Percentiles rank a stretch among this genome's conserved stretches.
These are phyloP conservation scores for Sylvicola cinctus DNA, from an alignment of 2,888 invertebrate species.

Conservation along the genomic window DNA sequence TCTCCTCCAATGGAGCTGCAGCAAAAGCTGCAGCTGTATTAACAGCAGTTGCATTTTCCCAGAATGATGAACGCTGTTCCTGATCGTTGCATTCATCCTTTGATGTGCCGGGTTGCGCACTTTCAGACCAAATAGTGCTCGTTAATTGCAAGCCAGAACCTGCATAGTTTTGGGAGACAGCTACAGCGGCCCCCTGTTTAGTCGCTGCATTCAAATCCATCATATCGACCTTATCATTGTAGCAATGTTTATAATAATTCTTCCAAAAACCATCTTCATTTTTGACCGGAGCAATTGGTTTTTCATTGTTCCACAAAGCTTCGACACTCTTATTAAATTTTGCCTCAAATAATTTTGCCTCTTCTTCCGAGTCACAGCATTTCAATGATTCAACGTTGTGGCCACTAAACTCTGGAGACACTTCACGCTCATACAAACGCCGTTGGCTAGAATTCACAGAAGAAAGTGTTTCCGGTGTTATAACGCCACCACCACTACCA, in stretches of 20 bases:
- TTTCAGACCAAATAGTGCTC: slow-evolving; percentile 32
- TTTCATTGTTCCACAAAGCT: slow-evolving; percentile 38
- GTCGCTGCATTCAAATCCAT: slow-evolving; percentile 11
- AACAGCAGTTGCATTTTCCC: too few species aligned
- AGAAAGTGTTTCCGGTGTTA: slow-evolving; percentile 5
- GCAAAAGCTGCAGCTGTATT: too few species aligned
- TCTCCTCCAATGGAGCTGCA: too few species aligned
- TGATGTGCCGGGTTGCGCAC: slow-evolving; percentile 13
- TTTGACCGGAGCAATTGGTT: slow-evolving; percentile 9
- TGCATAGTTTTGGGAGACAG: slow-evolving; percentile 17
- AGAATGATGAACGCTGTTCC: too few species aligned
- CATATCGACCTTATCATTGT: slow-evolving; percentile 4
- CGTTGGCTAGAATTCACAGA: too few species aligned
- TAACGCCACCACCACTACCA: slow-evolving; percentile 5
- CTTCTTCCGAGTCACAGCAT: slow-evolving; percentile 9
- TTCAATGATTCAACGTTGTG: background rate
- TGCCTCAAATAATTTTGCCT: slow-evolving; percentile 21
- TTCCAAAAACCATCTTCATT: slow-evolving; percentile 12
- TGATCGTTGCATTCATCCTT: slow-evolving; percentile 5
- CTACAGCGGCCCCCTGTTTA: slow-evolving; percentile 15
- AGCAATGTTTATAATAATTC: slow-evolving; percentile 16
- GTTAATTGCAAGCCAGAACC: slow-evolving; percentile 27
- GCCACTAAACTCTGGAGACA: slow-evolving; percentile 8
- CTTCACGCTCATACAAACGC: slow-evolving; percentile 12
- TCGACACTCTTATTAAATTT: slow-evolving; percentile 48